These are phyloP conservation scores for Propithecus perrieri DNA, from an alignment of 2,797 vertebrate species.

Conservation along the genomic window DNA sequence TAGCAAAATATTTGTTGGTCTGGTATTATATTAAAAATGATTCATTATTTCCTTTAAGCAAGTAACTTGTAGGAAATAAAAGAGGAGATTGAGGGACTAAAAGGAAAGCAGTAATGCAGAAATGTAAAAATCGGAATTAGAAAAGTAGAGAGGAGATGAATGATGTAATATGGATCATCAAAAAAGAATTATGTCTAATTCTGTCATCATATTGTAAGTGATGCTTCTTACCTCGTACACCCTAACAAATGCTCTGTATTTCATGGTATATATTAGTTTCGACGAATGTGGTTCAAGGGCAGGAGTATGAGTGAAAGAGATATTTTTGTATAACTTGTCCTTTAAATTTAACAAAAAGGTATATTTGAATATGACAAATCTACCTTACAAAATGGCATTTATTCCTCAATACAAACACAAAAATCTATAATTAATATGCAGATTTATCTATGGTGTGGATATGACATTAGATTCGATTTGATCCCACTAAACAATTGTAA, in stretches of 20 bases:
- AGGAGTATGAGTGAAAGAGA: background rate
- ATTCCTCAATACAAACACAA: background rate
- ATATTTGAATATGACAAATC: background rate
- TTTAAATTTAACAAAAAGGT: background rate
- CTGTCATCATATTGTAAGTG: background rate
- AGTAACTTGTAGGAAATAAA: background rate
- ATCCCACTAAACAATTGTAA: background rate
- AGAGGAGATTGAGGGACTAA: accelerated
- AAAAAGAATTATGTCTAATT: background rate
- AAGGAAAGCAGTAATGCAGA: background rate
- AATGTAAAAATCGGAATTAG: background rate
- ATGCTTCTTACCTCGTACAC: background rate
- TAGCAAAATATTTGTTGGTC: background rate
- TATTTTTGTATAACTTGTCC: background rate
- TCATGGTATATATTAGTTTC: background rate
- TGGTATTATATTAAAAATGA: background rate
- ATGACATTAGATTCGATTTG: background rate
- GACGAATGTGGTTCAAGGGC: accelerated
- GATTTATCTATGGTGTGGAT: background rate
- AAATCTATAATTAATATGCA: background rate
- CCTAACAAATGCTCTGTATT: accelerated
- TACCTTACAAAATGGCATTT: background rate
- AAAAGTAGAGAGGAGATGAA: background rate
- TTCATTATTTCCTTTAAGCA: background rate
- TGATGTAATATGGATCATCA: background rate